A percentile compares a stretch with the other conserved stretches of the same genome.
phyloP scores from a whole-genome alignment of 2,888 invertebrate genomes.

The Tachystola acroxantha region DNA sequence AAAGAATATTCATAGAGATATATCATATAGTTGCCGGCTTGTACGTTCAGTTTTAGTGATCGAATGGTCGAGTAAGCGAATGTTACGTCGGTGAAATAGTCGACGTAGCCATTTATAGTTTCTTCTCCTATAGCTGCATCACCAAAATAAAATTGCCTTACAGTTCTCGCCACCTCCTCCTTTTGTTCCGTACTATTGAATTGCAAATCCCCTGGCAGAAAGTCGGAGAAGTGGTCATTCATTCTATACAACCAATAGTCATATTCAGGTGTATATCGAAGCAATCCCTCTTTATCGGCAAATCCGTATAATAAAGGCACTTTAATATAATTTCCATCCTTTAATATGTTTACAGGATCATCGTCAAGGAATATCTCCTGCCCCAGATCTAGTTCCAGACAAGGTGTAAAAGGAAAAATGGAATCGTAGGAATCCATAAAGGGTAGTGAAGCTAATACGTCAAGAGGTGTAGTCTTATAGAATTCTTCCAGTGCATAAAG shows the following conservation, averaged over 20 bases:
- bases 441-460: conserved; percentile 22
- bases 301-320: conserved; percentile 42
- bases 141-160: conserved; percentile 38
- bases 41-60: conserved; percentile 23
- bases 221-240: conserved; percentile 44
- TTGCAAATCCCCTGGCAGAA: conserved; percentile 39
- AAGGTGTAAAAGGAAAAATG: conserved; percentile 15
- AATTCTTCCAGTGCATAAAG: conserved; percentile 36
- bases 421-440: conserved; percentile 21
- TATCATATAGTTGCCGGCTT: conserved; percentile 27
- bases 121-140: conserved; percentile 21
- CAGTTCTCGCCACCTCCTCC: conserved; percentile 23
- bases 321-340: conserved; percentile 26
- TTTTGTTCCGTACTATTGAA: conserved; percentile 28
- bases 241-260: conserved; percentile 35
- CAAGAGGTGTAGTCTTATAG: conserved; percentile 29
- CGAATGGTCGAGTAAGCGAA: conserved; percentile 24
- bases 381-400: conserved; percentile 21
- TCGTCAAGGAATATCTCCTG: conserved; percentile 30
- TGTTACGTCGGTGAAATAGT: conserved; percentile 34
- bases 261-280: conserved; percentile 24
- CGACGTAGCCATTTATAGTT: conserved; percentile 25
- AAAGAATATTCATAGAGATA: conserved; percentile 36
- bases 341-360: conserved; percentile 34
- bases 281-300: conserved; percentile 42